Conservation (phyloP, 1,140 invertebrate genomes). For the Cydia splendana region DNA sequence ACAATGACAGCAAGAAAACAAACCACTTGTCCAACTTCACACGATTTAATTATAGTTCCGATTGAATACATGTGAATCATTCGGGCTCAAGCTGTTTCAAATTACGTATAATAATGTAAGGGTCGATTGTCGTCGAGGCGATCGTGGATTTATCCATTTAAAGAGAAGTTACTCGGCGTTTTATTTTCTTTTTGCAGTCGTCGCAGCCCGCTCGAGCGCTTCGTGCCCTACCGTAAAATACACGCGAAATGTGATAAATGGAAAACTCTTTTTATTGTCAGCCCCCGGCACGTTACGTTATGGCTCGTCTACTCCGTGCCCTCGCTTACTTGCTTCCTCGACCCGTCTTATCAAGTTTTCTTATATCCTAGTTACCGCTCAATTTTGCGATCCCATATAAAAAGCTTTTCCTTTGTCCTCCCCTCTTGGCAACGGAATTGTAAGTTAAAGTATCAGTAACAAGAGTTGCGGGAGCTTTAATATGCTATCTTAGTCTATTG, state of each 20-base stretch:
- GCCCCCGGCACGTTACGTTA: constrained; percentile 65
- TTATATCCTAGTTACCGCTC: constrained; percentile 72
- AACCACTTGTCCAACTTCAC: constrained; percentile 5
- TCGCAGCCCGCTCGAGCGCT: constrained; percentile 59
- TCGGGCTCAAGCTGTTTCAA: constrained; percentile 39
- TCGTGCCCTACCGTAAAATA: constrained; percentile 74
- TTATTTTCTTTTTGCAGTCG: constrained; percentile 75
- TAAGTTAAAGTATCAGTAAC: constrained; percentile 46
- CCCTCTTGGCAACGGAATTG: constrained; percentile 54
- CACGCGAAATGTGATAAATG: constrained; percentile 79
- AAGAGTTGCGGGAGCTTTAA: constrained; percentile 39
- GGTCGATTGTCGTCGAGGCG: constrained; percentile 67
- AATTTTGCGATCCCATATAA: constrained; percentile 65
- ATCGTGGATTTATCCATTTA: constrained; percentile 74
- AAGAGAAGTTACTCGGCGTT: constrained; percentile 70
- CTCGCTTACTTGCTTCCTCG: constrained; percentile 50
- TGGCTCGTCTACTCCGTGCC: constrained; percentile 54
- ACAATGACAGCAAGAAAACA: constrained; percentile 5
- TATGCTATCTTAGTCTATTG: constrained; percentile 30
- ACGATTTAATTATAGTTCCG: constrained; percentile 1
- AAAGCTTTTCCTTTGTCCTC: constrained; percentile 51
- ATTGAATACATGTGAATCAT: neutral
- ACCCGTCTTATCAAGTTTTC: constrained; percentile 70
- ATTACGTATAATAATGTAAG: constrained; percentile 53
- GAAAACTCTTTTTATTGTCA: constrained; percentile 75